Base-by-base conservation (phyloP, 92 coral and sea anemone genomes). In the Micromussa lordhowensis region DNA sequence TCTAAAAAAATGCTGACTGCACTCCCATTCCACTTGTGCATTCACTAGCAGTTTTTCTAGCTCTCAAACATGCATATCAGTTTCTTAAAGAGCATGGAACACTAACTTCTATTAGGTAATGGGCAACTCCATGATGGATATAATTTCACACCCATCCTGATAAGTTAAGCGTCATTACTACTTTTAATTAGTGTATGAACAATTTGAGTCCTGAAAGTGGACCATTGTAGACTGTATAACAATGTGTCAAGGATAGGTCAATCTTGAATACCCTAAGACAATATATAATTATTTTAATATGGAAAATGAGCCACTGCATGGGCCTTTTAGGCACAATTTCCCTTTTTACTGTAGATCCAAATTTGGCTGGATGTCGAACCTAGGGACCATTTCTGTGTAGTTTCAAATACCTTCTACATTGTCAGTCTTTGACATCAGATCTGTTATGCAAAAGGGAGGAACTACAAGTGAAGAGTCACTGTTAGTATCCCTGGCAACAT, bases 391-490 rank as follows among this genome's bases (percentile, higher is more conserved):
- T 15, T 15, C 1, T 35, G 36, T 61, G 18, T 32, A 34, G 4
- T 36, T 35, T 11, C 11, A 7, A 61, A 16, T 51, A 82, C 78
- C 80, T 84, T 84, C 80, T 24, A 10, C 32, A 19, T 35, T 78
- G 30, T 55, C 69, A 57, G 1, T 19, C 6, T 55, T 32, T 32
- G 26, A 54, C 22, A n/a, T 74, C 40, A 53, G 54, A 48, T 72
- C 71, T 72, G 80, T 28, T 21, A 12, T 72, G 87, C 71, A 13
- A n/a, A 15, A 12, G 21, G 87, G 70, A n/a, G 80, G 87, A 34
- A 84, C 55, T 30, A 54, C 76, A 18, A 73, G 13, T 14, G 80
- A 69, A 82, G 66, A 4, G 24, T 24, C 48, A 71, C 40, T 35
- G 34, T 12, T 29, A 44, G 13, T 64, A 69, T 69, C 78, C 13